Evolutionary conservation across 1,140 invertebrate species (phyloP).

Genomic region (Pomacea maculata): DNA sequence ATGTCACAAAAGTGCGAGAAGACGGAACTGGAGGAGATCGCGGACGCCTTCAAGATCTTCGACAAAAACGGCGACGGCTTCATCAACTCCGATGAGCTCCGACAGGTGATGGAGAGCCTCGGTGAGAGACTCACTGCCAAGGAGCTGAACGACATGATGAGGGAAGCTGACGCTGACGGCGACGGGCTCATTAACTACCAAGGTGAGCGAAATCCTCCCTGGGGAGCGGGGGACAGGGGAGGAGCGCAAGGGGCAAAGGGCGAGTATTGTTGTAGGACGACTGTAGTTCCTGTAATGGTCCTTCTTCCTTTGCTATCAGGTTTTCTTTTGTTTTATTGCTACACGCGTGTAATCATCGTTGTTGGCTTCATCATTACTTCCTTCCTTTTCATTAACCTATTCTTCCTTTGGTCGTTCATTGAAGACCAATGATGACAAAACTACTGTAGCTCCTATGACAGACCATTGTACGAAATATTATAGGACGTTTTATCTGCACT

Average conservation of each 20-base stretch:
- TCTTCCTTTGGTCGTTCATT: no score
- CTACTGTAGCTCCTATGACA: no score
- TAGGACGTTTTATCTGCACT: no score
- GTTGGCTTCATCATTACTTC: no score
- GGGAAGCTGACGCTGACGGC: conserved; percentile 88
- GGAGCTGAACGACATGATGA: conserved; percentile 93
- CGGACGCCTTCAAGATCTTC: conserved; percentile 43
- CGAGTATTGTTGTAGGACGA: neutral
- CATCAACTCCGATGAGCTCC: conserved; percentile 94
- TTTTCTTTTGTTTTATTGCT: neutral
- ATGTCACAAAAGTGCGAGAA: conserved; percentile 95
- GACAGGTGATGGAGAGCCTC: conserved; percentile 91
- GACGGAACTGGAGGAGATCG: conserved; percentile 59
- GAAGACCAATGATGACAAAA: no score
- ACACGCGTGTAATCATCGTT: no score
- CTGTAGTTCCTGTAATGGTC: neutral
- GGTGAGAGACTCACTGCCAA: conserved; percentile 91
- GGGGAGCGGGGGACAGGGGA: neutral
- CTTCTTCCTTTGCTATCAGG: neutral
- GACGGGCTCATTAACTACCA: conserved; percentile 68
- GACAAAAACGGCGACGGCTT: conserved; percentile 91
- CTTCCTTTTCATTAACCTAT: no score
- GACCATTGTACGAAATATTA: no score
- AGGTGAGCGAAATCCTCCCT: conserved; percentile 24
- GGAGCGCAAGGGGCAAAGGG: neutral